These are phyloP conservation scores for Orestias chungarensis DNA, from an alignment of 2,797 vertebrate species.

Conservation along the genomic window DNA sequence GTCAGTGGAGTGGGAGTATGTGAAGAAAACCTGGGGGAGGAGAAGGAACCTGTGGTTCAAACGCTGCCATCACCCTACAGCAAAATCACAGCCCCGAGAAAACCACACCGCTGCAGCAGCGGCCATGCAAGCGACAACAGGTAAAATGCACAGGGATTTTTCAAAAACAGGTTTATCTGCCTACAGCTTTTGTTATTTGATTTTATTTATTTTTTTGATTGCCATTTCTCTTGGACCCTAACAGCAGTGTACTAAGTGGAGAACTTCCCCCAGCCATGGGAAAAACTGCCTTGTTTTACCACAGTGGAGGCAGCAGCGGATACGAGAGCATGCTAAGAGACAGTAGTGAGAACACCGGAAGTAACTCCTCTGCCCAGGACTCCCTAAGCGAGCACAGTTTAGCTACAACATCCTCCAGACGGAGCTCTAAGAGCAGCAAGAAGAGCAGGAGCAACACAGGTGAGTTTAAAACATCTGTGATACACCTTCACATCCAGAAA, in stretches of 20 bases:
- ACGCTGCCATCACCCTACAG: conserved; percentile 96
- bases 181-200: neutral
- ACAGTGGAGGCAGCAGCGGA: conserved; percentile 97
- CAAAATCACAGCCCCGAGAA: conserved; percentile 94
- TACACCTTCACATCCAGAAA: neutral
- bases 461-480: conserved; percentile 43
- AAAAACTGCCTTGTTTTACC: conserved; percentile 96
- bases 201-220: conserved; percentile 1
- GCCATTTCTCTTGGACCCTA: conserved; percentile 4
- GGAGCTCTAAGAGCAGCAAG: conserved; percentile 91
- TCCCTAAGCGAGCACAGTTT: conserved; percentile 96
- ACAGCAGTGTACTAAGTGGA: conserved; percentile 92
- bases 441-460: conserved; percentile 92
- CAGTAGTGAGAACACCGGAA: conserved; percentile 95
- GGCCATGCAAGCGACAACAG: conserved; percentile 93
- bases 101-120: conserved; percentile 92
- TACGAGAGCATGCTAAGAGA: conserved; percentile 98
- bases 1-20: conserved; percentile 73
- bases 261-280: conserved; percentile 98
- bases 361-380: conserved; percentile 93
- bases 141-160: conserved; percentile 36
- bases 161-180: neutral
- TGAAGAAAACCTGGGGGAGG: conserved; percentile 67
- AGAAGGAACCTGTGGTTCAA: conserved; percentile 79
- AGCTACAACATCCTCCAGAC: conserved; percentile 85